Base-by-base conservation (phyloP, 2,113 vertebrate species). In the Brachyhypopomus occidentalis region DNA sequence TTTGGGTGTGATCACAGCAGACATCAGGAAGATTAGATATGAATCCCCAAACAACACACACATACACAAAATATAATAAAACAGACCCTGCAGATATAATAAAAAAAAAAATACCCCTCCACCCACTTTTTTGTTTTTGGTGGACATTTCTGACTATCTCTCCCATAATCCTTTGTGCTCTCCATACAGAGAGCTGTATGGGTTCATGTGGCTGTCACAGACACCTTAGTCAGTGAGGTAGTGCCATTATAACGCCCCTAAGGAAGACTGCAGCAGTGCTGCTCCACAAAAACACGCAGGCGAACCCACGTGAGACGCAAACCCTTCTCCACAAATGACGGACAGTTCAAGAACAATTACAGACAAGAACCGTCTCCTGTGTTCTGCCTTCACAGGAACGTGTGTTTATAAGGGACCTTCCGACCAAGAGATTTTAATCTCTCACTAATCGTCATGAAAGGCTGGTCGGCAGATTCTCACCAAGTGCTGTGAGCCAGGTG, bases 201-300 rank as follows among this genome's bases (percentile, higher is more conserved):
- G 30, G 3, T 30, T 30, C 1, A 30, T 30, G 3, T 30, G 30
- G 30, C 30, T 14, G 12, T 2, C 12, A 52, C 41, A 48, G 4
- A 48, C 45, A 12, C 19, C 0, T 41, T 12, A 41, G 1, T 41
- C 25, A 66, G 11, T 14, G 27, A 63, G 56, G 11, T 41, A 52
- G 20, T 20, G 22, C 73, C 23, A n/a, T 64, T 27, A 52, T 3
- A 77, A 73, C 52, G 69, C 20, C 72, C 25, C 41, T n/a, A 25
- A 23, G 58, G 9, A 72, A 71, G 67, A 58, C n/a, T 56, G 45
- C 72, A 72, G 73, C 81, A 77, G 72, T 73, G 55, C 25, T n/a
- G 7, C 69, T 64, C 55, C 12, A 72, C 38, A 83, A 38, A 52
- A 72, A 58, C 66, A 64, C 27, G 19, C 41, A 0, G 19, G 45